Evolutionary conservation across 2,113 vertebrate species (phyloP).

Genomic region (Rhabdomys dilectus): DNA sequence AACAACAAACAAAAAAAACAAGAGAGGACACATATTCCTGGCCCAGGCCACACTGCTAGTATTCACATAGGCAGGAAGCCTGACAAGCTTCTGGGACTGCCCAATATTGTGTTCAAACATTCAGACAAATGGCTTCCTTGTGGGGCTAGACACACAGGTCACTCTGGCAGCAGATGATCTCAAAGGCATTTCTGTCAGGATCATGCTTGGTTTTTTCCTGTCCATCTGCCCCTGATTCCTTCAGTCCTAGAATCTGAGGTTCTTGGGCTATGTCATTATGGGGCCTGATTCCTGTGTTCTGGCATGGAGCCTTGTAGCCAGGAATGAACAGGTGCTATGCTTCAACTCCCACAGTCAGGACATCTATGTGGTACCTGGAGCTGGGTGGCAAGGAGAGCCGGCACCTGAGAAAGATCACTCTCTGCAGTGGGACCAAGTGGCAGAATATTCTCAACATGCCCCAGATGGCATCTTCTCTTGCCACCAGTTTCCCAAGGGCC

Average conservation of each 20-base stretch:
- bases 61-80: not conserved
- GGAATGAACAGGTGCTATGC: slow-evolving; percentile 25
- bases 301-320: not conserved
- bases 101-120: not conserved
- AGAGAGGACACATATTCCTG: not conserved
- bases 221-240: not conserved
- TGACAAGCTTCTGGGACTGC: not conserved
- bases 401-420: not conserved
- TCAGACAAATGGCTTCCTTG: not conserved
- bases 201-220: not conserved
- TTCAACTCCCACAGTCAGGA: slow-evolving; percentile 17
- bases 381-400: not conserved
- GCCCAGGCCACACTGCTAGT: fast-evolving
- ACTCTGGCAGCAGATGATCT: not conserved
- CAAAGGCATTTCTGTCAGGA: slow-evolving; percentile 20
- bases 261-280: not conserved
- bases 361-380: slow-evolving; percentile 34
- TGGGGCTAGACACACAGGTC: not conserved
- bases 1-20: too few species aligned
- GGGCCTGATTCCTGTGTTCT: not conserved
- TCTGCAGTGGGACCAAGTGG: not conserved
- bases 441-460: not conserved
- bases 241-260: not conserved
- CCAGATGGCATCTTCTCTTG: not conserved
- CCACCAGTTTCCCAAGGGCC: not conserved